These are phyloP conservation scores for Acronicta leporina DNA, from an alignment of 2,888 invertebrate species.

Conservation along the genomic window DNA sequence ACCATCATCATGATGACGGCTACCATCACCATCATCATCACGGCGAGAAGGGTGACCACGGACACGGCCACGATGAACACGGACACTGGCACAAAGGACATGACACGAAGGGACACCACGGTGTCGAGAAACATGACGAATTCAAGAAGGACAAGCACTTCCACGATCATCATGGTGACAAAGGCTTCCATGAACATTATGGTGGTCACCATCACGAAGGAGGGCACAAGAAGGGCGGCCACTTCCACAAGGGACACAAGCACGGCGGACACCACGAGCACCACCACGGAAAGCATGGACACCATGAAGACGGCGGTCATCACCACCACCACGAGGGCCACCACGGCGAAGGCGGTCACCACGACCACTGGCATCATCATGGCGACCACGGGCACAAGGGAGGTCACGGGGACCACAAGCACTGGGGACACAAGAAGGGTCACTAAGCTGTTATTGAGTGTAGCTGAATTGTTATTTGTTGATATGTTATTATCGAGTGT, in stretches of 20 bases:
- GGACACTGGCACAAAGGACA: constrained; percentile 95
- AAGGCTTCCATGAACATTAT: constrained; percentile 93
- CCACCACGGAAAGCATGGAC: constrained; percentile 93
- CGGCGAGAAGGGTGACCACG: constrained; percentile 91
- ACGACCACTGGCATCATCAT: constrained; percentile 92
- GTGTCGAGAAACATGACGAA: constrained; percentile 94
- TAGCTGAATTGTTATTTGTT: constrained; percentile 71
- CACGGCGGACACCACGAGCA: constrained; percentile 93
- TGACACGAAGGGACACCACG: constrained; percentile 95
- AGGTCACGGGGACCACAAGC: constrained; percentile 93
- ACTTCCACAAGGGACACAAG: constrained; percentile 94
- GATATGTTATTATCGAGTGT: constrained; percentile 60
- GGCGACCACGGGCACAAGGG: constrained; percentile 94
- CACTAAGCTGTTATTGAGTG: constrained; percentile 68
- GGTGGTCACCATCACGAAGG: constrained; percentile 93
- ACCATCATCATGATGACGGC: constrained; percentile 91
- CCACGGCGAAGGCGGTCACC: constrained; percentile 93
- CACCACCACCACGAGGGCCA: constrained; percentile 94
- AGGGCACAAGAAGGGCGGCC: constrained; percentile 94
- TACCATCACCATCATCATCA: constrained; percentile 90
- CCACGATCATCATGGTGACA: constrained; percentile 94
- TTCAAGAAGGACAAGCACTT: constrained; percentile 95
- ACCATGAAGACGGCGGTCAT: constrained; percentile 93
- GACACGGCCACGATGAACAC: constrained; percentile 84
- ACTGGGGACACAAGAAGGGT: constrained; percentile 91